Conservation (phyloP, 2,113 vertebrate genomes). For the Charadrius vociferus region DNA sequence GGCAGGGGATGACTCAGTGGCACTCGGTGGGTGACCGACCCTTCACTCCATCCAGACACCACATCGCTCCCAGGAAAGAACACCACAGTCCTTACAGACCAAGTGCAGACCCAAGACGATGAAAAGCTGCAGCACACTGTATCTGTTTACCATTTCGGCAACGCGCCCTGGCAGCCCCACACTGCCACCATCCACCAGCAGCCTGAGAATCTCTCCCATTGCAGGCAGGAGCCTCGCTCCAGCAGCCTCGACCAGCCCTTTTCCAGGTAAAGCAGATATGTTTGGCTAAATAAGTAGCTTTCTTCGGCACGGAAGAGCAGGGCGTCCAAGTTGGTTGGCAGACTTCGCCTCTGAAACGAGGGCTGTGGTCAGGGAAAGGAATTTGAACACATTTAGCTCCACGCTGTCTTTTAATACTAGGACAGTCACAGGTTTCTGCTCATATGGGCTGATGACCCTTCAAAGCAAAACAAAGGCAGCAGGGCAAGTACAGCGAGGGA, state of each 20-base stretch:
- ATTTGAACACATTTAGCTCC: not conserved
- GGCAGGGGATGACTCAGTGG: fast-evolving
- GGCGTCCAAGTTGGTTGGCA: not conserved
- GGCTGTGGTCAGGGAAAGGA: not conserved
- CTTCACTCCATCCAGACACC: not conserved
- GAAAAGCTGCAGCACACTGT: not conserved
- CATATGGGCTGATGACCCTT: not conserved
- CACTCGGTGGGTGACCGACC: not conserved
- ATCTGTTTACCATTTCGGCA: not conserved
- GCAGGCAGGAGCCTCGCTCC: not conserved
- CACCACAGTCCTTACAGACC: fast-evolving
- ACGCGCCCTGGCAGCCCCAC: not conserved
- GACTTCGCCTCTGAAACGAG: not conserved
- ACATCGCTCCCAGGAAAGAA: fast-evolving
- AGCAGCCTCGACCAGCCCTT: not conserved
- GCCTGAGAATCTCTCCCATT: not conserved
- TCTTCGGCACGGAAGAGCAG: not conserved
- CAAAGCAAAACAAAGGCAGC: not conserved
- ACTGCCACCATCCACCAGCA: not conserved
- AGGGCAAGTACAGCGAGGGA: not conserved
- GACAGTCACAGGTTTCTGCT: not conserved
- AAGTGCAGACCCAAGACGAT: fast-evolving
- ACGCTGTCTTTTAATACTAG: not conserved
- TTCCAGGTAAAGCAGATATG: conserved; percentile 25
- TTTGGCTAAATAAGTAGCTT: not conserved